Evolutionary conservation across 2,113 vertebrate species (phyloP), one percentile per base, ranked within the genome.

Genomic region (Hypomesus transpacificus): DNA sequence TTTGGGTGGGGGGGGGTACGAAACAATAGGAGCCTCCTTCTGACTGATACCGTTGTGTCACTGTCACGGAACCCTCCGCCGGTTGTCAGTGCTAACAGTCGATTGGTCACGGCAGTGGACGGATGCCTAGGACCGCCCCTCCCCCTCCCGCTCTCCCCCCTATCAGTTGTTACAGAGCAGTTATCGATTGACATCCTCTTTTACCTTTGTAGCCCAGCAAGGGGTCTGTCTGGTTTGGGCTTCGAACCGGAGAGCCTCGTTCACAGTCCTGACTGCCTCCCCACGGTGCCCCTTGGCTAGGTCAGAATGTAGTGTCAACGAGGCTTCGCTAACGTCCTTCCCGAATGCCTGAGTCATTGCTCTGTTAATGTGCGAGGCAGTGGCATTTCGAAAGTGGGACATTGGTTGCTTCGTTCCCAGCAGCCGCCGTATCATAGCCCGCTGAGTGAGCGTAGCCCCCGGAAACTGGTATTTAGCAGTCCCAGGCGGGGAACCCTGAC

Each of bases 401-500:
- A 5, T 17, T 4, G 53, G 53, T 18, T 56, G 16, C 16, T 56
- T 56, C 3, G 17, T 39, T 50, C 20, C 46, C 16, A 66, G 50
- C 39, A 17, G 65, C 46, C 22, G 69, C 13, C 14, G 21, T 28
- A 62, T 70, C n/a, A 46, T 26, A 20, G 20, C 7, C 24, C 22
- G 24, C 68, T 69, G 54, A 59, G 11, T 5, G 56, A 69, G 28
- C 8, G 9, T 46, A 6, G 39, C 59, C 58, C 58, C 11, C 26
- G 21, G 57, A 58, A 51, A 14, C 24, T 26, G 58, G 56, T 62
- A 34, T 34, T 70, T 61, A 61, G 18, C 34, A 51, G 51, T 24
- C 60, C 46, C 18, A 71, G 22, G 18, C 21, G 1, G 14, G 17
- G n/a, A 54, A 18, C 77, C 74, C 78, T 86, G 89, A 81, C 79